phyloP scores from a whole-genome alignment of 2,113 vertebrate genomes.

The Mellivora capensis region DNA sequence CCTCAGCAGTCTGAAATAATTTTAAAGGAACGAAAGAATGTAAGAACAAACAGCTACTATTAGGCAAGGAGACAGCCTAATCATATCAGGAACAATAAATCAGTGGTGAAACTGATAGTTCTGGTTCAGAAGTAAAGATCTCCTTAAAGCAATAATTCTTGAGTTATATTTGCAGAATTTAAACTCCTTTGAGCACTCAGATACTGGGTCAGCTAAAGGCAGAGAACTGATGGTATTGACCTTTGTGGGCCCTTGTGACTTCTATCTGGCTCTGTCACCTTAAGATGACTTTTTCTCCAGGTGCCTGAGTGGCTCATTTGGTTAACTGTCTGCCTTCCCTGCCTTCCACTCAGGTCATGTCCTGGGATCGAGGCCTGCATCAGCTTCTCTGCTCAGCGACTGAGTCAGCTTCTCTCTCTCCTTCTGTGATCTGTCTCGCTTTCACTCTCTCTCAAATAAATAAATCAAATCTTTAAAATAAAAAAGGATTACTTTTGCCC shows the following conservation, averaged over 20 bases:
- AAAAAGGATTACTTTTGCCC: neutral
- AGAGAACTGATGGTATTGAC: neutral
- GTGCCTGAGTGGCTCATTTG: no score
- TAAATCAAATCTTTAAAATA: no score
- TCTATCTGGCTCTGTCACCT: neutral
- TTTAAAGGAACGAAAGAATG: neutral
- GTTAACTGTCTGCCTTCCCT: no score
- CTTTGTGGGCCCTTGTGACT: neutral
- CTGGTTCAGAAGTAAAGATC: neutral
- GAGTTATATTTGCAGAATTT: neutral
- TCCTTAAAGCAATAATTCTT: neutral
- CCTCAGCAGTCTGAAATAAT: neutral
- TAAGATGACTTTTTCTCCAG: neutral
- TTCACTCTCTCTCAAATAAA: no score
- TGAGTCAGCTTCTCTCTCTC: no score
- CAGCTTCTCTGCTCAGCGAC: no score
- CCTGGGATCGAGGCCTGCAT: no score
- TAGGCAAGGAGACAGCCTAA: neutral
- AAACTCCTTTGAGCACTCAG: neutral
- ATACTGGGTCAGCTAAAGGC: neutral
- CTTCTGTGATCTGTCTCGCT: no score
- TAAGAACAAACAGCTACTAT: neutral
- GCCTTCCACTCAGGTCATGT: no score
- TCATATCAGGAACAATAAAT: neutral
- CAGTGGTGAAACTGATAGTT: neutral